Evolutionary conservation across 2,797 vertebrate species (phyloP), one percentile per base, ranked within the genome.

Genomic region (Balearica regulorum): DNA sequence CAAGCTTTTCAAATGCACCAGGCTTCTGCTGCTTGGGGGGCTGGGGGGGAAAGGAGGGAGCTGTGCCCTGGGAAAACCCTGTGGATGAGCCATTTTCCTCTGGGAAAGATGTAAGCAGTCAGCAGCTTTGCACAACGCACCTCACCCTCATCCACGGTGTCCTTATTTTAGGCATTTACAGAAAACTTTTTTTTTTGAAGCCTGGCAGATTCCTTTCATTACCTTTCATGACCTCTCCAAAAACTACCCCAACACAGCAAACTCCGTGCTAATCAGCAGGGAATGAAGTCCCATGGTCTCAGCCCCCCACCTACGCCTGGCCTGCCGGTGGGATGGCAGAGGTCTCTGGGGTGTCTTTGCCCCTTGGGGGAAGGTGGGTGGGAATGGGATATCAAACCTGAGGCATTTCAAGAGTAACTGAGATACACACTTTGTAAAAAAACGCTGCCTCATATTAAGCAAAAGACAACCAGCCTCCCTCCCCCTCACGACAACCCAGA

Each of bases 81-180:
- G 18, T 33, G 60, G 49, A 70, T 19, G 13, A 90, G 53, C 33
- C 37, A 15, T 83, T 92, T 84, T 71, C 71, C 41, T 55, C 86
- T 9, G 43, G 77, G 86, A 94, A 76, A 60, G 80, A 58, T 5
- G 17, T 46, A 72, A 51, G 29, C 48, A 80, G 31, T 26, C 89
- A 90, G 84, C 58, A 90, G 70, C 84, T 81, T 17, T 89, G 82
- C 62, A 65, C 48, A 44, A 39, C 1, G 3, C 8, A 54, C 46
- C 0, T 25, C 0, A 2, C 53, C n/a, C 0, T 0, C 29, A 37
- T 60, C 57, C 43, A 54, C 2, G 1, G 18, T 35, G 70, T 49
- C 81, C 81, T 91, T 53, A 35, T 76, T 88, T 87, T 46, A 41
- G 89, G 75, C 55, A 80, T 46, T 33, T 62, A 43, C 1, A 31